These are phyloP conservation scores for Ateles fusciceps DNA, from an alignment of 2,797 vertebrate genomes.

Conservation along the genomic window DNA sequence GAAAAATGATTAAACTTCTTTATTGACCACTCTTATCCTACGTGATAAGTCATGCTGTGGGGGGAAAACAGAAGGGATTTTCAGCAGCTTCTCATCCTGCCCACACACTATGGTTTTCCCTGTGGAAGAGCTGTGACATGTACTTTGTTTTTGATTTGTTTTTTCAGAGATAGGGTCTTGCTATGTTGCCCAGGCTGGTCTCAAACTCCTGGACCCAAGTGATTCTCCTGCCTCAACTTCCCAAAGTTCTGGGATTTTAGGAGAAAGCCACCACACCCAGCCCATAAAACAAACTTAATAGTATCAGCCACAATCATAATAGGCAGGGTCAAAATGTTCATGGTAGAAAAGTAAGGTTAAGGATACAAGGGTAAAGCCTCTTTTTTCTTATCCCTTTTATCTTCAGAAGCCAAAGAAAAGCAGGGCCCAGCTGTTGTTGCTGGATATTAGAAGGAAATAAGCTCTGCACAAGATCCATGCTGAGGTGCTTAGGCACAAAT, in stretches of 20 bases:
- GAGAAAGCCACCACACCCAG: background rate
- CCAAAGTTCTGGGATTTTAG: background rate
- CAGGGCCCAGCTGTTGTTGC: background rate
- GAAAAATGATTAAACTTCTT: conserved; percentile 32
- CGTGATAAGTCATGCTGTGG: background rate
- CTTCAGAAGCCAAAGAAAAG: conserved; percentile 35
- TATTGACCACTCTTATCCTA: background rate
- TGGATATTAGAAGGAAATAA: background rate
- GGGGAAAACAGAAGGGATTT: background rate
- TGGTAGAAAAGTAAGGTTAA: background rate
- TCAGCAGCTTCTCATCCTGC: background rate
- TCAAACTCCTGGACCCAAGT: background rate
- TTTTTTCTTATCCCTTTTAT: background rate
- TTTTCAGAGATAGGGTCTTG: background rate
- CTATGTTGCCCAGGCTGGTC: background rate
- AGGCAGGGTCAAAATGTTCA: conserved; percentile 10
- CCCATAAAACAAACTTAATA: background rate
- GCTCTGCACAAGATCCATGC: background rate
- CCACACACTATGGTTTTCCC: background rate
- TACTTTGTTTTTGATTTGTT: background rate
- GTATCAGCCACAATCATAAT: conserved; percentile 15
- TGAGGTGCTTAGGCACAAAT: conserved; percentile 12
- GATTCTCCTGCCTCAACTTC: background rate
- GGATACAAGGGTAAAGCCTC: background rate
- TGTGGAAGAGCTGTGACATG: background rate